Conservation (phyloP, 2,797 vertebrate species). For the Trachurus trachurus region DNA sequence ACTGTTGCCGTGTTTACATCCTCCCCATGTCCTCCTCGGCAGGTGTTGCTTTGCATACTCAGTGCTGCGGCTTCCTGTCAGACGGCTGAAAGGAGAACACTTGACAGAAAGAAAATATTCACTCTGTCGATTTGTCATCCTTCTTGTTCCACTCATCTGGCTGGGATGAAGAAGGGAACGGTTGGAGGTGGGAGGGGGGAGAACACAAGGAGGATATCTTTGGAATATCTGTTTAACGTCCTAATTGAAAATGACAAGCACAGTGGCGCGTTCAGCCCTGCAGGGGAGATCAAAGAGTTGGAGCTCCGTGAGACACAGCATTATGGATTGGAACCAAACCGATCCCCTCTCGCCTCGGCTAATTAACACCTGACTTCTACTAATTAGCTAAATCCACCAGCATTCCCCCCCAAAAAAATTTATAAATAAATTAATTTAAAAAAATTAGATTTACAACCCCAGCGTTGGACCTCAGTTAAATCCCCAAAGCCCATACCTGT, state of each 20-base stretch:
- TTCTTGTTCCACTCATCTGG: slow-evolving; percentile 68
- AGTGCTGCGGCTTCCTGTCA: slow-evolving; percentile 54
- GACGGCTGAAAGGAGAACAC: slow-evolving; percentile 64
- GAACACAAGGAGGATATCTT: slow-evolving; percentile 58
- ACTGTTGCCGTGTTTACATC: slow-evolving; percentile 48
- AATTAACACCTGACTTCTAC: slow-evolving; percentile 81
- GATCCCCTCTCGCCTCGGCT: slow-evolving; percentile 66
- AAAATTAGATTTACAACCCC: slow-evolving; percentile 50
- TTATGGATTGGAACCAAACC: slow-evolving; percentile 76
- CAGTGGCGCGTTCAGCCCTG: slow-evolving; percentile 71
- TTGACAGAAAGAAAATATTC: slow-evolving; percentile 67
- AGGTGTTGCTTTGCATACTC: slow-evolving; percentile 60
- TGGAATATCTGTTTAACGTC: slow-evolving; percentile 77
- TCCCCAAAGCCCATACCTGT: slow-evolving; percentile 57
- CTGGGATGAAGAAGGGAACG: slow-evolving; percentile 57
- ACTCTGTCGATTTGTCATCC: slow-evolving; percentile 71
- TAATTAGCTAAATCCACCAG: slow-evolving; percentile 74
- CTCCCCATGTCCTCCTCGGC: slow-evolving; percentile 43
- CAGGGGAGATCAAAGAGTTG: slow-evolving; percentile 77
- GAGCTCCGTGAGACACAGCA: slow-evolving; percentile 65
- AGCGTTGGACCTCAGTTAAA: slow-evolving; percentile 41
- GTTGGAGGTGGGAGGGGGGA: too few relatives aligned
- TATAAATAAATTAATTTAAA: neutral
- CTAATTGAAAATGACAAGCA: slow-evolving; percentile 83
- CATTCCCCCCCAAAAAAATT: slow-evolving; percentile 46